These are phyloP conservation scores for Propithecus coquereli DNA, from an alignment of 2,113 vertebrate genomes.

Conservation along the genomic window DNA sequence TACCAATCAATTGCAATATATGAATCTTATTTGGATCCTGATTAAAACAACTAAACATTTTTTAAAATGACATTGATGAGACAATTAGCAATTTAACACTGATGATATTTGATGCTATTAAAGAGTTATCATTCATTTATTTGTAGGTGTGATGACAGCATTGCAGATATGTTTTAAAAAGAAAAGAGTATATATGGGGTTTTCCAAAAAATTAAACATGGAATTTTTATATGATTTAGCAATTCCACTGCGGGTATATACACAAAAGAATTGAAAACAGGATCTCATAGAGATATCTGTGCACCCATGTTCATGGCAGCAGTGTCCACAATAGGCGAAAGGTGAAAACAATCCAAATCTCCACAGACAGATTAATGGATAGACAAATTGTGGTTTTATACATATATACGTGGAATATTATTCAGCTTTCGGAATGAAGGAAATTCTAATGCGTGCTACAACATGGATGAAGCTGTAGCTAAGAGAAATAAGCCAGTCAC, in stretches of 20 bases:
- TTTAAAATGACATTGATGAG: background rate
- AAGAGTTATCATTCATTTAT: background rate
- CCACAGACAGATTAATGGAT: background rate
- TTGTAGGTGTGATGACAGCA: background rate
- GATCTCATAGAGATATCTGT: background rate
- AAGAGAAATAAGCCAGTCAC: background rate
- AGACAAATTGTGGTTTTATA: background rate
- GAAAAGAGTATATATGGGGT: background rate
- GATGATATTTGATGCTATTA: background rate
- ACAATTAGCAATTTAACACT: background rate
- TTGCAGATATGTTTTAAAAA: too few relatives aligned
- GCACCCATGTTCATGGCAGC: background rate
- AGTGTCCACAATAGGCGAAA: background rate
- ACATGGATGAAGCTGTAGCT: background rate
- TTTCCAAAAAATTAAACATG: background rate
- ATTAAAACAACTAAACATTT: background rate
- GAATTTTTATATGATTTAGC: background rate
- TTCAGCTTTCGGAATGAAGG: background rate
- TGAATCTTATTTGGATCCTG: background rate
- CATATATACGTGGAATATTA: background rate
- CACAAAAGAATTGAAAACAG: background rate
- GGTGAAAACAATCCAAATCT: background rate
- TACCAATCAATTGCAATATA: background rate
- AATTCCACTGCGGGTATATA: background rate
- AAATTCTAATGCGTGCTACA: background rate